Evolutionary conservation across 2,888 invertebrate species (phyloP), one percentile per base, ranked within the genome.

Genomic region (Mylabris sibirica): DNA sequence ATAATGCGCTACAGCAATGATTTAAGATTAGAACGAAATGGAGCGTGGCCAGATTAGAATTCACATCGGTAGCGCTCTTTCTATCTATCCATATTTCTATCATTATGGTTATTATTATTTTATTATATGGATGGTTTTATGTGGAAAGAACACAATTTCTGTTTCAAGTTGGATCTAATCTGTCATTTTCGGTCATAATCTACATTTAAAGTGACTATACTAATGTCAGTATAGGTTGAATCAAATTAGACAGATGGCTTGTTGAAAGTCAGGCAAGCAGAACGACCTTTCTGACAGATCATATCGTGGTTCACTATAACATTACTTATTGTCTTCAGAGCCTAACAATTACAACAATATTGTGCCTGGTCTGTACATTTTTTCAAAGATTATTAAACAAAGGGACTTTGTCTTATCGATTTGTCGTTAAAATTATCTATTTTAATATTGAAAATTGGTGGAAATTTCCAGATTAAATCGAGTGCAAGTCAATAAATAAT

Each of bases 11-110:
- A 59, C 64, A 59, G 77, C 76, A 78, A 80, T 81, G 81, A 83
- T 83, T 81, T 81, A 79, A 78, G 82, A 82, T 82, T 81, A 79
- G 76, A 17, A 77, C 73, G 82, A 80, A 83, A 82, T 82, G 82
- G 81, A 80, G 80, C 79, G 82, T 81, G 79, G 76, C 70, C 70
- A 81, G 81, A 82, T 82, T 82, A 81, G 80, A 79, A 77, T 79
- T 77, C 78, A 75, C 73, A 72, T 78, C 74, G 12, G 12, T 74
- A 74, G 79, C 14, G 3, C 14, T 41, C 41, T n/a, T n/a, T 41
- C 14, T n/a, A 41, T 41, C 3, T 53, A 17, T 44, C n/a, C 1
- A 11, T 38, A 38, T 38, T 12, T 14, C 20, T 9, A 53, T 53
- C 17, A 49, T 49, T 49, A 20, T 44, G 11, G 14, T 44, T 44